A percentile compares a stretch with the other conserved stretches of the same genome.
Conservation (phyloP, 2,113 vertebrate genomes). For the Myotis lucifugus region DNA sequence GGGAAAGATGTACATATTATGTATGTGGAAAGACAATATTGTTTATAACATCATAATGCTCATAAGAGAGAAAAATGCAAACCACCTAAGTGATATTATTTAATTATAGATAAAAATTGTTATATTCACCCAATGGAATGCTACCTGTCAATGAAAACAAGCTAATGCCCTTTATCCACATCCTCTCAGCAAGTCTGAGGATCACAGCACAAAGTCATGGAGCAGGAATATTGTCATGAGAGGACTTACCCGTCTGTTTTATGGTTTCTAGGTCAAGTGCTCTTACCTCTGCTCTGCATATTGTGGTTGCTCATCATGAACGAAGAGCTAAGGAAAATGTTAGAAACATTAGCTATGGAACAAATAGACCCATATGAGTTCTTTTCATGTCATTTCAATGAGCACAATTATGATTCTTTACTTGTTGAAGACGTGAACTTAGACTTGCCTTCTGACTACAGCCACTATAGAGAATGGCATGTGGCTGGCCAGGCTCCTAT, state of each 20-base stretch:
- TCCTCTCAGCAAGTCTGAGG: neutral
- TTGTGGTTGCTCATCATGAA: rapidly evolving
- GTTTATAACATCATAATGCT: neutral
- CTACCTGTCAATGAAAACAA: neutral
- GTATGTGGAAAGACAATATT: neutral
- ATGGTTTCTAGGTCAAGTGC: neutral
- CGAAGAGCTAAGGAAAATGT: conserved; percentile 72
- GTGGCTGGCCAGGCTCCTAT: neutral
- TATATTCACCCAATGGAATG: neutral
- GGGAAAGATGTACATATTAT: neutral
- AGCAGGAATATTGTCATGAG: neutral
- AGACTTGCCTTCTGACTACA: neutral
- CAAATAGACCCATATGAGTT: neutral
- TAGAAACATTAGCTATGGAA: neutral
- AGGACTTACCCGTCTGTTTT: neutral
- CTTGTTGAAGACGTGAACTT: neutral
- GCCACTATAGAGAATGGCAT: neutral
- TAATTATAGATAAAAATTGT: neutral
- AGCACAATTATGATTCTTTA: neutral
- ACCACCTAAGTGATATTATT: neutral
- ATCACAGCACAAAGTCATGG: neutral
- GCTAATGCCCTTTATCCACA: no score
- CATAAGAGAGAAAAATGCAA: neutral
- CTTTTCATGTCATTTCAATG: neutral
- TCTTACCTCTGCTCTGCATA: conserved; percentile 77